Evolutionary conservation across 2,113 vertebrate species (phyloP), one percentile per base, ranked within the genome.

Genomic region (Hassar affinis): DNA sequence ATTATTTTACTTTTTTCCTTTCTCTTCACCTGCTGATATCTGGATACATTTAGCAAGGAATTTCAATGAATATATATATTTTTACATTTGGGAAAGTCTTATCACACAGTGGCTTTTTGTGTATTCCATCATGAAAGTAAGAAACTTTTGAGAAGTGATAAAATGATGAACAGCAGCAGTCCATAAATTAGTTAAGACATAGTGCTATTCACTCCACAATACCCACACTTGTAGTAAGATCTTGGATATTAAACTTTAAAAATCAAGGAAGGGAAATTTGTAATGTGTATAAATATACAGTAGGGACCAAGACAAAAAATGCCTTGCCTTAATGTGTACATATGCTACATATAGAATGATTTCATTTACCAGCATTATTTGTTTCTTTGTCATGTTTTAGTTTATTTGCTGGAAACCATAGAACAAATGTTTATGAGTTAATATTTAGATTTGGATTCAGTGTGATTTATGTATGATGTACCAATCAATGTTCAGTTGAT

Each of bases 1-100:
- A 84, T 91, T 59, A 92, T 90, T 89, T 92, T 91, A 91, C 88
- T 91, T 91, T 90, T 80, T 71, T 45, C 14, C 2, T 10, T 8
- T 62, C 79, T 84, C 89, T 87, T 90, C 87, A 88, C 79, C 51
- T 82, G 76, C 83, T 85, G 59, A 61, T 68, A 61, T 56, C 76
- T 38, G 51, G 80, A 80, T 79, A 61, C 64, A 79, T 82, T 83
- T 81, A 86, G 90, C 86, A 74, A 88, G 88, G 88, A 87, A 89
- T 91, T 87, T 87, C 89, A 91, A 92, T 91, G 87, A 84, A 86
- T 79, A 84, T 78, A 72, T 81, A 33, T 79, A 61, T 82, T 66
- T 61, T 78, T 81, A 30, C 54, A 20, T 8, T 52, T 72, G 4
- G 72, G 78, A 64, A 76, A 4, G 45, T 45, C 51, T 81, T 84